Conservation (phyloP, 53 echinoderm and acorn worm species). For the Temnopleurus reevesii region DNA sequence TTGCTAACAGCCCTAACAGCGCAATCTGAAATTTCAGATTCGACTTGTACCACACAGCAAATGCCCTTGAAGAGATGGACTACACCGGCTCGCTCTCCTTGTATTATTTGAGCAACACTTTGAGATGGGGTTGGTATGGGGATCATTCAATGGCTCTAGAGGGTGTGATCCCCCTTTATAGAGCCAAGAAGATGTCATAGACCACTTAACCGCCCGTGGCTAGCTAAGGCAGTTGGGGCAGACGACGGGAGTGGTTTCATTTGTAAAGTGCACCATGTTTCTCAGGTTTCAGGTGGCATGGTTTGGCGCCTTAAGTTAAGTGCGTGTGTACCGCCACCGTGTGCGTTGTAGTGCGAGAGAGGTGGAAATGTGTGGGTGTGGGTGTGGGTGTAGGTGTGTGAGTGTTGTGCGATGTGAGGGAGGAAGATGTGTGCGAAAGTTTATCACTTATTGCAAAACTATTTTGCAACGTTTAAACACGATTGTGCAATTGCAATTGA, state of each 20-base stretch:
- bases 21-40: conserved; percentile 26
- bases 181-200: too few relatives aligned
- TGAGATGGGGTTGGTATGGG: background rate
- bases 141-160: conserved; percentile 14
- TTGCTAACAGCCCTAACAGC: conserved; percentile 31
- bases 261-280: conserved; percentile 34
- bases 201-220: background rate
- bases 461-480: too few relatives aligned
- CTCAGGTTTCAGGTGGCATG: conserved; percentile 27
- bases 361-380: background rate
- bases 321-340: background rate
- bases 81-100: background rate
- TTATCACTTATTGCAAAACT: too few relatives aligned
- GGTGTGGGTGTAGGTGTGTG: background rate
- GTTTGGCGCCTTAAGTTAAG: conserved; percentile 34
- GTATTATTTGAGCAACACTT: conserved; percentile 43
- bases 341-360: too few relatives aligned
- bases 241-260: conserved; percentile 33
- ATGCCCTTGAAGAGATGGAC: conserved; percentile 38
- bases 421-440: too few relatives aligned
- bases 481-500: too few relatives aligned
- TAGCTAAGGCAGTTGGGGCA: conserved; percentile 9
- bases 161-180: background rate
- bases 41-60: conserved; percentile 19
- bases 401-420: too few relatives aligned